Base-by-base conservation (phyloP, 2,797 vertebrate species). In the Syndactyla subalaris region DNA sequence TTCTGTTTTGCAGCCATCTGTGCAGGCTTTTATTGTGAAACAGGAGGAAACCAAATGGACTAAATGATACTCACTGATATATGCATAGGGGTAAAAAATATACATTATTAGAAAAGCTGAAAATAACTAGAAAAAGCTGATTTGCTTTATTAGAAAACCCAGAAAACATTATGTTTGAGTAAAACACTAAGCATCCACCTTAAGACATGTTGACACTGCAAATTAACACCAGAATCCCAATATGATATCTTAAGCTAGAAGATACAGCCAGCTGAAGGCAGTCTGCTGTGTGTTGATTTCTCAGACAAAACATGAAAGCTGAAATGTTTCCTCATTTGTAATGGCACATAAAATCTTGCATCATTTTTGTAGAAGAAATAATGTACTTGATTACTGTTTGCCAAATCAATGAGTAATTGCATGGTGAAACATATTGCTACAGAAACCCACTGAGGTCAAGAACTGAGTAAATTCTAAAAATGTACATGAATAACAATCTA, bases 1-100 rank as follows among this genome's bases (percentile, higher is more conserved):
- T 68, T 94, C 86, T 92, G 71, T 82, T 95, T 92, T 87, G 74
- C 71, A 91, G 86, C 95, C 93, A 97, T 97, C 95, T 97, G 96
- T 94, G 91, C 88, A 82, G 75, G 45, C 49, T 93, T 95, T 77
- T 93, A 89, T 63, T 85, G 93, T 93, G 85, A 94, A 95, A 82
- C 63, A 88, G 67, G 52, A 73, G 52, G 73, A 95, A 92, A 85
- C 52, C 73, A 92, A 96, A 93, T 84, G 62, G n/a, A 73, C 38
- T 84, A 95, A 92, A 89, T 67, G 9, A 85, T 46, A 89, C 21
- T 68, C 8, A n/a, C 12, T 82, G 85, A 52, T 93, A 57, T 67
- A 91, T 54, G 38, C 1, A 0, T 62, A 49, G 76, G 81, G 55
- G 77, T 94, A 45, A 81, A 81, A 80, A 74, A 12, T 2, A 26